Conservation (phyloP, 2,888 invertebrate species). For the Dicyrtoma fusca region DNA sequence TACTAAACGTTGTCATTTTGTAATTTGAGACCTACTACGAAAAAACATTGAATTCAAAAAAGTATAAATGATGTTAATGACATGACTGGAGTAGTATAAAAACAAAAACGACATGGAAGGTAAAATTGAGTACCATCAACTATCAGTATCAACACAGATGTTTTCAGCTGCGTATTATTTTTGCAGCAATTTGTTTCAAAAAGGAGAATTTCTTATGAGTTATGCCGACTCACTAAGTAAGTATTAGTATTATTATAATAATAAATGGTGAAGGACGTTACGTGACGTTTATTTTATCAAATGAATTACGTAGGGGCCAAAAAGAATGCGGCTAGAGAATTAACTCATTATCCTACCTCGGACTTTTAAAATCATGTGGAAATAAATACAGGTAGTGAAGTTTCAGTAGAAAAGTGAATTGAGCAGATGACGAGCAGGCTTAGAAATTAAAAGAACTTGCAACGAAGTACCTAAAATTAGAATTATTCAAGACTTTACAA, state of each 20-base stretch:
- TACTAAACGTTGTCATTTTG: background rate
- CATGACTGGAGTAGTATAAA: background rate
- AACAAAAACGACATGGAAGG: background rate
- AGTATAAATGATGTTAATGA: background rate
- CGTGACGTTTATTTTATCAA: background rate
- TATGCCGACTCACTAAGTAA: no score
- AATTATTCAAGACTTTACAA: no score
- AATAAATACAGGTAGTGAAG: background rate
- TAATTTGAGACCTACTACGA: background rate
- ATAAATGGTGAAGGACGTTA: no score
- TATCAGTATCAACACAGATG: background rate
- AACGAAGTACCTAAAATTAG: slow-evolving; percentile 31
- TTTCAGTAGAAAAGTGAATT: background rate
- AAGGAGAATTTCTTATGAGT: no score
- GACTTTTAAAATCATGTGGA: background rate
- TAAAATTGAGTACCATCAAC: background rate
- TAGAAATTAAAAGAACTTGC: slow-evolving; percentile 7
- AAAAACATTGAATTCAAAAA: background rate
- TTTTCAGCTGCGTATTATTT: background rate
- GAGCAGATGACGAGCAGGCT: background rate
- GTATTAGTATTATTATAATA: no score
- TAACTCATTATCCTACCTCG: background rate
- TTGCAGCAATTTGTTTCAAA: background rate
- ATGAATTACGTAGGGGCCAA: background rate
- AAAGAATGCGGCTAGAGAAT: background rate